Base-by-base conservation (phyloP, 1,140 invertebrate species). In the Steinernema khuongi region DNA sequence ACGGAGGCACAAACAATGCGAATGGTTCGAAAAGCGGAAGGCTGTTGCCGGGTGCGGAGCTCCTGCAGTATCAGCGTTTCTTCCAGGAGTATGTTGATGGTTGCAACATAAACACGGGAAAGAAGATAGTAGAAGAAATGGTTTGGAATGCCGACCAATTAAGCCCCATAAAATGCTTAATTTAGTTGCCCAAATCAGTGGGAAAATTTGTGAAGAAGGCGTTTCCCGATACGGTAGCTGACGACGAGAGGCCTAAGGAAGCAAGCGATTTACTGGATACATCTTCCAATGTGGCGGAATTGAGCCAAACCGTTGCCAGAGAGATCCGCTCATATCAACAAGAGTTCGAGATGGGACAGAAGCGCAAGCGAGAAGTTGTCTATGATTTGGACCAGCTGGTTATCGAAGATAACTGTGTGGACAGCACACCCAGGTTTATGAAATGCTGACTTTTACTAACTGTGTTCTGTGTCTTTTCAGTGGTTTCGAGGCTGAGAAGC, bases 201-300 rank as follows among this genome's bases (percentile, higher is more conserved):
- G 88, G 90, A 60, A 88, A 88, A 11, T 91, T 91, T 85, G 89
- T 91, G 0, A 92, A 92, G 86, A 89, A 91, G 1, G 90, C 91
- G 0, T 92, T 91, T 85, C 91, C 91, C 30, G 91, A 92, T 80
- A 85, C 91, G 82, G 85, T 88, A 28, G 89, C 89, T 26, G 70
- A 78, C 1, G 77, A 80, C 30, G n/a, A n/a, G n/a, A n/a, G n/a
- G n/a, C n/a, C n/a, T n/a, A n/a, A n/a, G n/a, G n/a, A n/a, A n/a
- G n/a, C n/a, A n/a, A n/a, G n/a, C n/a, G n/a, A n/a, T n/a, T n/a
- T n/a, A n/a, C n/a, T n/a, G n/a, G n/a, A n/a, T n/a, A n/a, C n/a
- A n/a, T n/a, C n/a, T n/a, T n/a, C n/a, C 30, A 75, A 28, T 14
- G 31, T 68, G 28, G 33, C 22, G 36, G 50, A 68, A 26, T 29